phyloP scores from a whole-genome alignment of 2,888 invertebrate genomes.

The Cyrtodaria siliqua region DNA sequence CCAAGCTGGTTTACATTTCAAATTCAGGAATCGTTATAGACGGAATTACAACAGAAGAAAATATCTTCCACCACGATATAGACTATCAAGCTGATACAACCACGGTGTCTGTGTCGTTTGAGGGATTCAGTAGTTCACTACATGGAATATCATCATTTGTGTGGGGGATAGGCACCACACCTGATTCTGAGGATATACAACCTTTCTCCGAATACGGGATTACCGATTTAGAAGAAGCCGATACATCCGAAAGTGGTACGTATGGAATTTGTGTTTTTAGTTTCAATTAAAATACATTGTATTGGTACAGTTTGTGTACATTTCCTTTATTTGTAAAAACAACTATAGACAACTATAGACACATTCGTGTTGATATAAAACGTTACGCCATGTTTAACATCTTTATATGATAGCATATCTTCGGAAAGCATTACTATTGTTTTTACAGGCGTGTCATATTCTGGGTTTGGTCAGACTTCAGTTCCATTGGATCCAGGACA shows the following conservation, averaged over 20 bases:
- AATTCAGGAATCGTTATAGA: conserved; percentile 20
- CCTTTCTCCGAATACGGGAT: conserved; percentile 64
- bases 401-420: too few relatives aligned
- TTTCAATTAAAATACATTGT: too few relatives aligned
- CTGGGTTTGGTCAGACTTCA: conserved; percentile 4
- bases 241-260: too few relatives aligned
- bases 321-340: too few relatives aligned
- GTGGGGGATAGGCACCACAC: conserved; percentile 73
- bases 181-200: conserved; percentile 68
- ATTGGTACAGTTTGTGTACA: too few relatives aligned
- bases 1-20: too few relatives aligned
- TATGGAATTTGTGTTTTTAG: too few relatives aligned
- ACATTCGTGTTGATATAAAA: too few relatives aligned
- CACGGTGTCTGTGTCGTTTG: conserved; percentile 69
- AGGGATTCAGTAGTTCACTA: conserved; percentile 67
- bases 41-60: neutral
- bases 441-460: neutral
- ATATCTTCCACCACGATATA: conserved; percentile 45
- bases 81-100: conserved; percentile 65
- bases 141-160: conserved; percentile 69
- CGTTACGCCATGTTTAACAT: too few relatives aligned
- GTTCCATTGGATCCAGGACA: conserved; percentile 11
- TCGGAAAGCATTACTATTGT: too few relatives aligned
- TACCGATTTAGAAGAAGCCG: conserved; percentile 52
- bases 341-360: too few relatives aligned